These are phyloP conservation scores for Etia nguti DNA, from an alignment of 2,113 vertebrate genomes.

Conservation along the genomic window DNA sequence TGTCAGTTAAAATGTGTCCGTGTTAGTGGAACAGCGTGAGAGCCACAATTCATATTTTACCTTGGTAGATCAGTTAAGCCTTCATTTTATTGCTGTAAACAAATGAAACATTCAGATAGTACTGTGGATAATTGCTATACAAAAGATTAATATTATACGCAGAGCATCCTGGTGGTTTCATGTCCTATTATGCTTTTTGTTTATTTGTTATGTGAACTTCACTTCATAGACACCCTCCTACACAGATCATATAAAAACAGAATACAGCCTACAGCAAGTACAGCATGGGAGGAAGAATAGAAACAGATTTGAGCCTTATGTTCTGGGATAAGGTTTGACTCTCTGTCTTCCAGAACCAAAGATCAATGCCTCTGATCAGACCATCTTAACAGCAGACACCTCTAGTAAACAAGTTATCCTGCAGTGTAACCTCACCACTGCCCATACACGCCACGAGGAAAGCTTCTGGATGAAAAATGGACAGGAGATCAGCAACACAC, in stretches of 20 bases:
- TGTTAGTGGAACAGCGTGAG: neutral
- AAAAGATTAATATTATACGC: neutral
- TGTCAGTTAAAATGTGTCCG: neutral
- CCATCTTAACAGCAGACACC: constrained; percentile 68
- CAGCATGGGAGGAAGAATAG: constrained; percentile 13
- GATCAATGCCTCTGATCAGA: constrained; percentile 87
- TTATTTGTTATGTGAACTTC: constrained; percentile 43
- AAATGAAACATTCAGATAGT: neutral
- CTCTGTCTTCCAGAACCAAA: constrained; percentile 87
- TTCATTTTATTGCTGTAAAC: neutral
- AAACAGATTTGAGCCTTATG: constrained; percentile 7
- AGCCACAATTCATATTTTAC: neutral
- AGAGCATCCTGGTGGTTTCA: neutral
- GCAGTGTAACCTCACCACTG: constrained; percentile 90
- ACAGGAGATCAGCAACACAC: constrained; percentile 79
- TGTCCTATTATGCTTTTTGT: constrained; percentile 27
- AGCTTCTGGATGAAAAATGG: constrained; percentile 97
- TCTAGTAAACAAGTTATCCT: constrained; percentile 67
- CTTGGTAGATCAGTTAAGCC: neutral
- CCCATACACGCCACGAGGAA: constrained; percentile 75
- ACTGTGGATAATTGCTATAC: neutral
- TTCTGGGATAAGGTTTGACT: constrained; percentile 57
- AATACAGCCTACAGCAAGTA: constrained; percentile 33
- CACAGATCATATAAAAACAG: constrained; percentile 52
- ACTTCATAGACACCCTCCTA: constrained; percentile 43